These are phyloP conservation scores for Ivindomyrus marchei DNA, from an alignment of 2,113 vertebrate genomes.

Conservation along the genomic window DNA sequence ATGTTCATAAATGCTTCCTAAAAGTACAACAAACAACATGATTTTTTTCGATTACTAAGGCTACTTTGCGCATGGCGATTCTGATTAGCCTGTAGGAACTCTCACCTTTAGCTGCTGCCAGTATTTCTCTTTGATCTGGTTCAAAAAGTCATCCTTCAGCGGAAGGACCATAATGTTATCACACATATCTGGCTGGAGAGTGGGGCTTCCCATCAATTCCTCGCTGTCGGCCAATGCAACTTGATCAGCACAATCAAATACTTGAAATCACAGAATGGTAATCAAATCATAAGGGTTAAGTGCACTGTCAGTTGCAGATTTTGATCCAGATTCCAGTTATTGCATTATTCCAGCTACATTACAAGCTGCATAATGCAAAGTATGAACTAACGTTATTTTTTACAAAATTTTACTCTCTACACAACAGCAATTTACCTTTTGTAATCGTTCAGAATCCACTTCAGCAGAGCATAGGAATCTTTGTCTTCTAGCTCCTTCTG, in stretches of 20 bases:
- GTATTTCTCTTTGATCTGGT: slow-evolving; percentile 48
- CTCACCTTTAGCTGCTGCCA: slow-evolving; percentile 46
- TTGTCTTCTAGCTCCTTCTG: slow-evolving; percentile 41
- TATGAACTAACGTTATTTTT: background rate
- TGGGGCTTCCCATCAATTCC: slow-evolving; percentile 50
- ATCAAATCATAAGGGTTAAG: background rate
- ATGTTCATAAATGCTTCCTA: slow-evolving; percentile 45
- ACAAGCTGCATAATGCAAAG: background rate
- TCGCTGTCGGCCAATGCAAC: slow-evolving; percentile 41
- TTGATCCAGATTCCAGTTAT: background rate
- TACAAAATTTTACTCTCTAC: background rate
- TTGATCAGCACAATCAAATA: background rate
- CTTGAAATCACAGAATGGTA: background rate
- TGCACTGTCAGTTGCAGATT: background rate
- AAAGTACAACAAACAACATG: background rate
- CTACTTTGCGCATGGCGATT: background rate
- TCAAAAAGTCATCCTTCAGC: slow-evolving; percentile 42
- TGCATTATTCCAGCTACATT: background rate
- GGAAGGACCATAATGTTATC: slow-evolving; percentile 33
- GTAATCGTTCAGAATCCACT: slow-evolving; percentile 60
- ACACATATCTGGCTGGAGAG: slow-evolving; percentile 51
- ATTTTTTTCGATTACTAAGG: background rate
- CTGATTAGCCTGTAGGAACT: background rate
- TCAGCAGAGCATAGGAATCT: slow-evolving; percentile 53
- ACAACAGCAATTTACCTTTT: slow-evolving; percentile 40